These are phyloP conservation scores for Drosophila malerkotliana DNA, from an alignment of 1,140 invertebrate species.

Conservation along the genomic window DNA sequence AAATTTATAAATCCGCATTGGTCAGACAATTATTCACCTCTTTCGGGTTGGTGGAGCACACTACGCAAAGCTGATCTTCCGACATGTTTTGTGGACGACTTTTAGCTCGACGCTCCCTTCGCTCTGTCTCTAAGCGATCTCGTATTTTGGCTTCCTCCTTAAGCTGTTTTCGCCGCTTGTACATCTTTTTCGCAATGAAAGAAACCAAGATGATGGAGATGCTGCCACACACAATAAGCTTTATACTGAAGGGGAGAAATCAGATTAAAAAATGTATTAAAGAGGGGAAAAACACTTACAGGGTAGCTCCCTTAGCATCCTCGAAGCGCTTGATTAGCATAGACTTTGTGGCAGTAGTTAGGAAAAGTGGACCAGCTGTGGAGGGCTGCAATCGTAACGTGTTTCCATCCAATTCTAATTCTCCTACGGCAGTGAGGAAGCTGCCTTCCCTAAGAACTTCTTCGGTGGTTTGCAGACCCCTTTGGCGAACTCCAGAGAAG, in stretches of 20 bases:
- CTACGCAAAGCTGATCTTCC: slow-evolving; percentile 89
- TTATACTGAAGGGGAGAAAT: slow-evolving; percentile 46
- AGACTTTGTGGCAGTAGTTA: slow-evolving; percentile 89
- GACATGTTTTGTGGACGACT: slow-evolving; percentile 87
- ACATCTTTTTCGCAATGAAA: slow-evolving; percentile 87
- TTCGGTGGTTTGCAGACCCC: slow-evolving; percentile 91
- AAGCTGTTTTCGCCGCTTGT: slow-evolving; percentile 85
- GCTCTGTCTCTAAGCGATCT: slow-evolving; percentile 86
- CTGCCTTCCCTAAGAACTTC: slow-evolving; percentile 90
- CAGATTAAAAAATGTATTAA: not conserved
- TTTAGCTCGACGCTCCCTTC: slow-evolving; percentile 87
- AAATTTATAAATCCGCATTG: not conserved
- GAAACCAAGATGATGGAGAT: slow-evolving; percentile 88
- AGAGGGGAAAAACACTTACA: slow-evolving; percentile 38
- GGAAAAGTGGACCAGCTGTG: slow-evolving; percentile 88
- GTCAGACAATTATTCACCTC: slow-evolving; percentile 84
- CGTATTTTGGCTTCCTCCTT: slow-evolving; percentile 86
- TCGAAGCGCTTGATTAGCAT: slow-evolving; percentile 89
- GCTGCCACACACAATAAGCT: slow-evolving; percentile 87
- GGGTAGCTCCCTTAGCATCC: slow-evolving; percentile 85
- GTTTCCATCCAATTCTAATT: slow-evolving; percentile 86
- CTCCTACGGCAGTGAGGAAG: slow-evolving; percentile 90
- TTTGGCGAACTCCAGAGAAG: slow-evolving; percentile 89
- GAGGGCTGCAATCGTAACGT: slow-evolving; percentile 88
- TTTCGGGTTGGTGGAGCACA: slow-evolving; percentile 90